Base-by-base conservation (phyloP, 2,888 invertebrate species). In the Oligia strigilis region DNA sequence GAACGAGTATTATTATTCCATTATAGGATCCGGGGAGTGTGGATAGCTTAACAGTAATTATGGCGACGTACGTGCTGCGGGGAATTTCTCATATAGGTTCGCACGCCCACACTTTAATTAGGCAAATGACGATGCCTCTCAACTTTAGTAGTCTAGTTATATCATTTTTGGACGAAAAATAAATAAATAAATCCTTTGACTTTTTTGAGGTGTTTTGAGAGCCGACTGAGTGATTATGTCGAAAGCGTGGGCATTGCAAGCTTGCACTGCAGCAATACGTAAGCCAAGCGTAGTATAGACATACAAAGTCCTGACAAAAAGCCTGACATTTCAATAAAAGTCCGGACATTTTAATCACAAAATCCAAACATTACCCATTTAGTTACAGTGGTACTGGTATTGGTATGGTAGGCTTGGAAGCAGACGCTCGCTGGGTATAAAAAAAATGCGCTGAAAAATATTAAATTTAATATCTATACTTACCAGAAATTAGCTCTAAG, bases 1-100 rank as follows among this genome's bases (percentile, higher is more conserved):
- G 80, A 81, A 85, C 87, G 91, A 93, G 93, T 94, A 95, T 95
- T 95, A 94, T 94, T 93, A 94, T 95, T 95, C 92, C 93, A 94
- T 95, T 95, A 95, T 89, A 89, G 91, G 92, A 91, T 90, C 85
- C 86, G 81, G 73, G 85, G 90, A 90, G 90, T 87, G 88, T 88
- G 91, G 92, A 91, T 91, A 91, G 91, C 91, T 93, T 91, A 91
- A 90, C 90, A 86, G 90, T 93, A 93, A 94, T 94, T 94, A 92
- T 87, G 75, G 83, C 77, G 55, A 85, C 81, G 85, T 85, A 89
- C 90, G 92, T 90, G 89, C 81, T 82, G 67, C 23, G 72, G 64
- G 79, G 81, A 82, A 85, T 86, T 83, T 88, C 84, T 82, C 81
- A 79, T 84, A 85, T 83, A 72, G 81, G 74, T 78, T 77, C 60